Conservation (phyloP, 2,797 vertebrate genomes). For the Cirrhinus molitorella region DNA sequence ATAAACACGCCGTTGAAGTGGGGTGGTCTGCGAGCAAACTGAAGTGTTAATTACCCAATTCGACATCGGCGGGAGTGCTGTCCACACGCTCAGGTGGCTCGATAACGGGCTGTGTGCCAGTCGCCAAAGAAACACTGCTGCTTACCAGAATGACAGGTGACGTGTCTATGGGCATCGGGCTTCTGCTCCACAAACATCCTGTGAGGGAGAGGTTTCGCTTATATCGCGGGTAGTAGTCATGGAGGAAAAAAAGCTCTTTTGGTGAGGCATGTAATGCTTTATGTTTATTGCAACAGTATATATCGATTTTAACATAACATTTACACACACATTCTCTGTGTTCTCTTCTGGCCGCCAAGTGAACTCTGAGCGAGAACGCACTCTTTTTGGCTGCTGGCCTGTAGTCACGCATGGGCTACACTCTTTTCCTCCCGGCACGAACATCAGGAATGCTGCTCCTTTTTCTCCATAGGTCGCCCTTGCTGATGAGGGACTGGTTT, state of each 20-base stretch:
- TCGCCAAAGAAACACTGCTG: not conserved
- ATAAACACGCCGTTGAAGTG: too few species aligned
- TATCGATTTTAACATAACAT: not conserved
- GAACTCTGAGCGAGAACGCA: not conserved
- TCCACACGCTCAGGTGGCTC: not conserved
- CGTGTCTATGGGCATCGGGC: accelerated
- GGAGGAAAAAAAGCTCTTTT: not conserved
- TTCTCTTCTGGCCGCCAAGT: too few species aligned
- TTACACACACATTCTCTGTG: not conserved
- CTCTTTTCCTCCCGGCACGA: too few species aligned
- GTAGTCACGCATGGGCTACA: too few species aligned
- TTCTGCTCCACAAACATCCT: not conserved
- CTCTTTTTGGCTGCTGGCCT: too few species aligned
- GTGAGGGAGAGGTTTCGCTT: not conserved
- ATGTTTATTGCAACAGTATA: not conserved
- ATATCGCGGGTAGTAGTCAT: not conserved
- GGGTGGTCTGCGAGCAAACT: not conserved
- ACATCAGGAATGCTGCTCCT: too few species aligned
- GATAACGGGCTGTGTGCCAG: not conserved
- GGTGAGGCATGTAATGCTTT: not conserved
- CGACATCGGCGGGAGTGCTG: accelerated
- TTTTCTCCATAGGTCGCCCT: too few species aligned
- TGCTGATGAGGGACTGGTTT: too few species aligned
- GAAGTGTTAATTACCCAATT: not conserved
- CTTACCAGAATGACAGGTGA: not conserved